phyloP scores from a whole-genome alignment of 2,797 vertebrate species.

The Chiroxiphia lanceolata region DNA sequence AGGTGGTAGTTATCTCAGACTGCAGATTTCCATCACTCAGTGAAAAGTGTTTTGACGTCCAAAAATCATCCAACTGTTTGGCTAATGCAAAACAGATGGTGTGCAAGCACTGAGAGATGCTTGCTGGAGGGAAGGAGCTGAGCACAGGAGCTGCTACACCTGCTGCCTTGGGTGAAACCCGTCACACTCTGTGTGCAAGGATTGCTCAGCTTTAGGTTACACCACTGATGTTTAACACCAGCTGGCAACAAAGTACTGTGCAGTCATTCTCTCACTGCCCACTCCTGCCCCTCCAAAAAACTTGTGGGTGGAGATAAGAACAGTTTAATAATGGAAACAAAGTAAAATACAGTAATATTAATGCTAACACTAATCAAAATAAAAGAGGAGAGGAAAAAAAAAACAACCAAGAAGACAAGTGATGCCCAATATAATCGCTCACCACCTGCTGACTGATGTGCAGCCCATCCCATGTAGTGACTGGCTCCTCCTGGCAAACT shows the following conservation, averaged over 20 bases:
- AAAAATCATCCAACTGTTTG: not conserved
- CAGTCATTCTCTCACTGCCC: accelerated
- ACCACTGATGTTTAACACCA: not conserved
- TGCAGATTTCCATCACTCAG: not conserved
- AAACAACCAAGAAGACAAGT: not conserved
- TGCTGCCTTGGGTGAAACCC: not conserved
- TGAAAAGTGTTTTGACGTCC: not conserved
- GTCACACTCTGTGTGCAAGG: not conserved
- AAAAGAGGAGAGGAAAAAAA: not conserved
- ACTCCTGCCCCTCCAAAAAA: accelerated
- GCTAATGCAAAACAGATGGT: not conserved
- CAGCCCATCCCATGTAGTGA: not conserved
- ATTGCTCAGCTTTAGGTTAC: not conserved
- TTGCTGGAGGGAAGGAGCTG: not conserved
- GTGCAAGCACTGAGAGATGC: not conserved
- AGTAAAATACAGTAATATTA: not conserved
- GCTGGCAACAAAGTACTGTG: not conserved
- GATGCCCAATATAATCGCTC: accelerated
- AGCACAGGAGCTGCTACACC: not conserved
- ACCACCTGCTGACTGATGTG: too few species aligned
- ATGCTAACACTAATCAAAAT: not conserved
- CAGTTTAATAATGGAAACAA: not conserved
- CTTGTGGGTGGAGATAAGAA: not conserved
- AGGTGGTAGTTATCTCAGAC: not conserved
- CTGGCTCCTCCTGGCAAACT: not conserved